Percentiles rank a stretch among this genome's conserved stretches.
phyloP scores from a whole-genome alignment of 2,113 vertebrate genomes.

The Illadopsis cleaveri region DNA sequence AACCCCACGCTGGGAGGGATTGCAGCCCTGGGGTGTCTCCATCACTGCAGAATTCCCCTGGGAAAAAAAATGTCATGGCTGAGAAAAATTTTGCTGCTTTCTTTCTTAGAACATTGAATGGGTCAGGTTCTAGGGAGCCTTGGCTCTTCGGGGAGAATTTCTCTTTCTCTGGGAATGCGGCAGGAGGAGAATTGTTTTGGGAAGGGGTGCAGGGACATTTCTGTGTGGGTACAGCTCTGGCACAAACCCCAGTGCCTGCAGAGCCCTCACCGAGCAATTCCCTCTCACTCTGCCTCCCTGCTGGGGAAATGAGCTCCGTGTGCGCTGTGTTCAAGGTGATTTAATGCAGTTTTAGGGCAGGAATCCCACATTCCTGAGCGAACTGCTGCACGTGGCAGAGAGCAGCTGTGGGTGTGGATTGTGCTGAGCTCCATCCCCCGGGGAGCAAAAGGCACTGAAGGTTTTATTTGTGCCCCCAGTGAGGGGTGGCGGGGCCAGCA shows the following conservation, averaged over 20 bases:
- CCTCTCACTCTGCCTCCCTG: rapidly evolving
- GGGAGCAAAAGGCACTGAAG: rapidly evolving
- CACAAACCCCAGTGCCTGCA: neutral
- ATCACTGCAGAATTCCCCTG: neutral
- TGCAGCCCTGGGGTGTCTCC: neutral
- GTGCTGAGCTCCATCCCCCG: neutral
- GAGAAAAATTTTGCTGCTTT: neutral
- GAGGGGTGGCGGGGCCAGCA: neutral
- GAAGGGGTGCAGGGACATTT: rapidly evolving
- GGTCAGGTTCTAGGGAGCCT: neutral
- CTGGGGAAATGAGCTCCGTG: neutral
- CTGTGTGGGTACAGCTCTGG: neutral
- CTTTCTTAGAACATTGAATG: neutral
- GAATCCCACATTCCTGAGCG: rapidly evolving
- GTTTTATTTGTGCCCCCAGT: rapidly evolving
- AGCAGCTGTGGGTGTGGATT: neutral
- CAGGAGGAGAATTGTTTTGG: neutral
- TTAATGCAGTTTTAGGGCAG: neutral
- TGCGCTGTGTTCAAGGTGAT: rapidly evolving
- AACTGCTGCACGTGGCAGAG: neutral
- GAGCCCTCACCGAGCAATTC: neutral
- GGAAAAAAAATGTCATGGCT: neutral
- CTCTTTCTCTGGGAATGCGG: neutral
- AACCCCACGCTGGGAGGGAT: neutral
- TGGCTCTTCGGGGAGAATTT: neutral